Conservation (phyloP, 2,888 invertebrate species). For the Nephrocerus scutellatus region DNA sequence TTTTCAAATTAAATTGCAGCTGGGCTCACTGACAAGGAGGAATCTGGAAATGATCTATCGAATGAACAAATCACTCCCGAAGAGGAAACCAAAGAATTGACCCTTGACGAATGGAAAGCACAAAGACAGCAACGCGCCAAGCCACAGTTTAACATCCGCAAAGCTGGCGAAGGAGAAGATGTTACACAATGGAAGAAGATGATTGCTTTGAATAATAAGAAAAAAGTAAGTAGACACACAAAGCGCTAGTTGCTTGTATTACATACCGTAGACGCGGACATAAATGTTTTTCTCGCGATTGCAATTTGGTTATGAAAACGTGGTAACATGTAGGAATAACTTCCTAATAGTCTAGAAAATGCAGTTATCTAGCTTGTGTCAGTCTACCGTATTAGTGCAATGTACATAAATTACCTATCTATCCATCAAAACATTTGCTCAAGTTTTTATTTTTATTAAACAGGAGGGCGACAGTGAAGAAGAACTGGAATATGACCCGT, state of each 20-base stretch:
- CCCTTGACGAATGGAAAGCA: slow-evolving; percentile 93
- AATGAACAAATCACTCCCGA: slow-evolving; percentile 50
- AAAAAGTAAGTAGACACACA: slow-evolving; percentile 51
- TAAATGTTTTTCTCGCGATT: too few relatives aligned
- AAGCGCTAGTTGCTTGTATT: too few relatives aligned
- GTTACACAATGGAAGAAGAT: slow-evolving; percentile 90
- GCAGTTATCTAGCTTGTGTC: too few relatives aligned
- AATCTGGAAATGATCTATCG: slow-evolving; percentile 44
- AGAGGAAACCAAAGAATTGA: slow-evolving; percentile 80
- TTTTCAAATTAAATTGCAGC: slow-evolving; percentile 15
- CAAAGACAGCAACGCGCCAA: slow-evolving; percentile 72
- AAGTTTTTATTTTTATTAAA: too few relatives aligned
- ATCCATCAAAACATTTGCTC: too few relatives aligned
- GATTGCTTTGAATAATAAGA: slow-evolving; percentile 66
- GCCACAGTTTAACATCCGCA: slow-evolving; percentile 85
- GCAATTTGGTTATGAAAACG: too few relatives aligned
- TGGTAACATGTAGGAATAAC: too few relatives aligned
- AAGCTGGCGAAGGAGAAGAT: slow-evolving; percentile 93
- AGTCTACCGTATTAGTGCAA: too few relatives aligned
- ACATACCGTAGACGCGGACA: too few relatives aligned
- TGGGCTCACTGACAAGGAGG: slow-evolving; percentile 35
- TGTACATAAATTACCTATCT: too few relatives aligned
- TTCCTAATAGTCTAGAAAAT: too few relatives aligned
- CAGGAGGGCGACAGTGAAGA: slow-evolving; percentile 57
- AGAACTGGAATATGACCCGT: slow-evolving; percentile 66